Base-by-base conservation (phyloP, 2,888 invertebrate species). In the Caradrina clavipalpis region DNA sequence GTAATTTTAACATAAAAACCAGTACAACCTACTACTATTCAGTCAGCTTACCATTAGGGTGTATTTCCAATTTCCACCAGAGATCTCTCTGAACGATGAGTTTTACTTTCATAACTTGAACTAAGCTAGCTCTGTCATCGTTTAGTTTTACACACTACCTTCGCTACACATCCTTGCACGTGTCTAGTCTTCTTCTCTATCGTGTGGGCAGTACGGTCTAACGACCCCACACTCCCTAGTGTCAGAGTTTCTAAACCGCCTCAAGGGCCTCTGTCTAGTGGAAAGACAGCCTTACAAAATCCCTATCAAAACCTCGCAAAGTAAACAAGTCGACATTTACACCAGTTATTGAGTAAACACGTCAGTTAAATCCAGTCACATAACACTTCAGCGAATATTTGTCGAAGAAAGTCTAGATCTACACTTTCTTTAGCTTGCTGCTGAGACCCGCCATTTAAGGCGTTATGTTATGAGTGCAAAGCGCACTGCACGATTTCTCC, bases 401-500 rank as follows among this genome's bases (percentile, higher is more conserved):
- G 69, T 54, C 13, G 57, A 83, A 63, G 76, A 83, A 83, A 82
- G 73, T 74, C 66, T 70, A 60, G 78, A 60, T 69, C 45, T 67
- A 51, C 51, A 67, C 70, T 73, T 75, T 80, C 76, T 73, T 68
- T 21, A 54, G 60, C 13, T 76, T 42, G 19, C 69, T 61, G 50
- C 60, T 53, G 49, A 55, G 51, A 45, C 45, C 69, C 19, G 17
- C 83, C 78, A 64, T 85, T 77, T 84, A 85, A 69, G 76, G 78
- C 65, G 57, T 74, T 77, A 79, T 79, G 78, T 72, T 80, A 76
- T 80, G 78, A 78, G 81, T 82, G 73, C 79, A 66, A 80, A 81
- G 66, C 78, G 63, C 69, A 71, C 55, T 76, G 69, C 68, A 73
- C 81, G 82, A 80, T 87, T 87, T 87, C 87, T 76, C 85, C 69